Evolutionary conservation across 2,888 invertebrate genomes (phyloP).

Genomic region (Tricholauxania praeusta): DNA sequence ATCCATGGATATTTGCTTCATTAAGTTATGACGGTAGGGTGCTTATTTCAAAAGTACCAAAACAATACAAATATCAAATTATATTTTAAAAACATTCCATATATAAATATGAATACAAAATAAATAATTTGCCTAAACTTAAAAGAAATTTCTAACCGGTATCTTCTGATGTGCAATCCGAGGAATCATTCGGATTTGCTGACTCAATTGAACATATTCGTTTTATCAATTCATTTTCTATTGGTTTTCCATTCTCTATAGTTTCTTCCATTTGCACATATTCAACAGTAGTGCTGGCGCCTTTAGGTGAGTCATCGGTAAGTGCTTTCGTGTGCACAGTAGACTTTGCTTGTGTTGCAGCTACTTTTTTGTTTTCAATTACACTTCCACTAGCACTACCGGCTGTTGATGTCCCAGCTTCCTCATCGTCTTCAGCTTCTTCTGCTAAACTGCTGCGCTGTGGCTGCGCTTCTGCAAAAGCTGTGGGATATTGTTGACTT

Average conservation of each 20-base stretch:
- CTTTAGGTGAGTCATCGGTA: neutral
- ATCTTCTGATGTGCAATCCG: slow-evolving; percentile 75
- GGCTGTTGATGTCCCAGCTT: slow-evolving; percentile 29
- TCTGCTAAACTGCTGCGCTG: slow-evolving; percentile 68
- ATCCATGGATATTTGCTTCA: slow-evolving; percentile 99
- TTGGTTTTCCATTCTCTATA: slow-evolving; percentile 65
- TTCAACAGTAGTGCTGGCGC: slow-evolving; percentile 61
- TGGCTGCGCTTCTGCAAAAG: slow-evolving; percentile 74
- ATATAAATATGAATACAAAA: slow-evolving; percentile 17
- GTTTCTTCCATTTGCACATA: slow-evolving; percentile 68
- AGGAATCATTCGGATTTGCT: slow-evolving; percentile 75
- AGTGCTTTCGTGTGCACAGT: slow-evolving; percentile 26
- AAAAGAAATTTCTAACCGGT: slow-evolving; percentile 62
- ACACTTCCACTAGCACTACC: slow-evolving; percentile 51
- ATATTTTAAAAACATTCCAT: slow-evolving; percentile 72
- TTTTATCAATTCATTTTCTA: slow-evolving; percentile 66
- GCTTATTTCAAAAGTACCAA: slow-evolving; percentile 92
- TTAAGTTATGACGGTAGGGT: slow-evolving; percentile 94
- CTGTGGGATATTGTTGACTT: slow-evolving; percentile 77
- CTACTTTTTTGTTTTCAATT: slow-evolving; percentile 56
- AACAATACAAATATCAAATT: slow-evolving; percentile 94
- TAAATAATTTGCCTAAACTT: neutral
- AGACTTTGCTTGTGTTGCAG: slow-evolving; percentile 48
- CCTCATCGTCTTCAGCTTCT: slow-evolving; percentile 67
- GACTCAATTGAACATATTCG: slow-evolving; percentile 74